Conservation (phyloP, 2,113 vertebrate genomes). For the Abramis brama region DNA sequence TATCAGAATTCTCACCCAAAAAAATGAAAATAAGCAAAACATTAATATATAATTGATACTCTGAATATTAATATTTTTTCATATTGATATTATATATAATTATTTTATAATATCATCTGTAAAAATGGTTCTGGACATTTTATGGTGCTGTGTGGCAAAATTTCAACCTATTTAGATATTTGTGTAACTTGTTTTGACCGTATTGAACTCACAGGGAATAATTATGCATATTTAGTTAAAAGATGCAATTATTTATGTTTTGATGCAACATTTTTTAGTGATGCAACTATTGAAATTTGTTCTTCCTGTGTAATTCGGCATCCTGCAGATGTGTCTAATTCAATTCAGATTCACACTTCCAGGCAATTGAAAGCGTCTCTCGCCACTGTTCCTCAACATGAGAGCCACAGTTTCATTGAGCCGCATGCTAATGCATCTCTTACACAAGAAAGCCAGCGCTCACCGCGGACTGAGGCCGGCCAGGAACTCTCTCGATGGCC, state of each 20-base stretch:
- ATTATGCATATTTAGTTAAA: not conserved
- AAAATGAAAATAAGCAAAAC: no score
- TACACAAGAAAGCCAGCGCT: not conserved
- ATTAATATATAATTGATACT: no score
- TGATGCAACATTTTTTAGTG: not conserved
- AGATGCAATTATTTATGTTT: not conserved
- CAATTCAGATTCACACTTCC: not conserved
- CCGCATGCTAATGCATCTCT: slow-evolving; percentile 34
- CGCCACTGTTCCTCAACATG: not conserved
- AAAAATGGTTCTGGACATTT: not conserved
- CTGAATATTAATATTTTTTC: no score
- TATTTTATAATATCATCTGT: no score
- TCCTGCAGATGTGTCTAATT: not conserved
- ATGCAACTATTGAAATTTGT: not conserved
- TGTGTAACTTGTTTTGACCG: not conserved
- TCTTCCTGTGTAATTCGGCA: not conserved
- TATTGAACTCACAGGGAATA: not conserved
- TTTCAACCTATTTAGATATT: not conserved
- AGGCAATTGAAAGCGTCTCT: not conserved
- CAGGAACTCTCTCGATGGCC: slow-evolving; percentile 14
- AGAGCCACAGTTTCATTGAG: slow-evolving; percentile 4
- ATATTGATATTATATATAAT: no score
- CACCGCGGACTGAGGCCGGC: slow-evolving; percentile 25
- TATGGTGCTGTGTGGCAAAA: not conserved
- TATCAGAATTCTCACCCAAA: no score